Conservation (phyloP, 2,797 vertebrate genomes). For the Xenentodon cancila region DNA sequence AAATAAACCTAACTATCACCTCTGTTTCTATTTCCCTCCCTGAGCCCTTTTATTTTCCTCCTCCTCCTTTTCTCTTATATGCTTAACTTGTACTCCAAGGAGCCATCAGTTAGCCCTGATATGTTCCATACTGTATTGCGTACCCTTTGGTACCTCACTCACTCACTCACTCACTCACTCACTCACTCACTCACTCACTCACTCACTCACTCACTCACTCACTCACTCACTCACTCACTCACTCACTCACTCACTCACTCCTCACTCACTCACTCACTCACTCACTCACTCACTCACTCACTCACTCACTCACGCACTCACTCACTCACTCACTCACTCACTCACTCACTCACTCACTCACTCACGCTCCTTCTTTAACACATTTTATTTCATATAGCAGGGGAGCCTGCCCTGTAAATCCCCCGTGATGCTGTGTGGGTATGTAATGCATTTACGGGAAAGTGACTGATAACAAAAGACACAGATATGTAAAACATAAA, state of each 20-base stretch:
- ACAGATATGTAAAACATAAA: neutral
- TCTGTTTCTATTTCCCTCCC: conserved; percentile 33
- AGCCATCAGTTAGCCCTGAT: conserved; percentile 49
- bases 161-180: neutral
- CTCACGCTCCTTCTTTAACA: conserved; percentile 14
- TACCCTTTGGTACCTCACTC: conserved; percentile 5
- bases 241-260: neutral
- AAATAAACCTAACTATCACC: conserved; percentile 52
- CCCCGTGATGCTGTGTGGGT: conserved; percentile 37
- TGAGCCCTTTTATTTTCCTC: conserved; percentile 28
- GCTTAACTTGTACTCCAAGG: conserved; percentile 45
- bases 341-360: neutral
- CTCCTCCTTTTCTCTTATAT: conserved; percentile 19
- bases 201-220: neutral
- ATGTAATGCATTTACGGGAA: conserved; percentile 34
- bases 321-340: no score
- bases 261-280: conserved; percentile 6
- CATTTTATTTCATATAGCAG: conserved; percentile 47
- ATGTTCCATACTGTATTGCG: conserved; percentile 35
- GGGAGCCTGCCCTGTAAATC: conserved; percentile 37
- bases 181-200: neutral
- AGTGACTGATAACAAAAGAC: conserved; percentile 25
- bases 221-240: neutral
- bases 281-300: neutral
- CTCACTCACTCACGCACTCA: no score